phyloP scores from a whole-genome alignment of 2,888 invertebrate genomes.

The Andrena chrysosceles region DNA sequence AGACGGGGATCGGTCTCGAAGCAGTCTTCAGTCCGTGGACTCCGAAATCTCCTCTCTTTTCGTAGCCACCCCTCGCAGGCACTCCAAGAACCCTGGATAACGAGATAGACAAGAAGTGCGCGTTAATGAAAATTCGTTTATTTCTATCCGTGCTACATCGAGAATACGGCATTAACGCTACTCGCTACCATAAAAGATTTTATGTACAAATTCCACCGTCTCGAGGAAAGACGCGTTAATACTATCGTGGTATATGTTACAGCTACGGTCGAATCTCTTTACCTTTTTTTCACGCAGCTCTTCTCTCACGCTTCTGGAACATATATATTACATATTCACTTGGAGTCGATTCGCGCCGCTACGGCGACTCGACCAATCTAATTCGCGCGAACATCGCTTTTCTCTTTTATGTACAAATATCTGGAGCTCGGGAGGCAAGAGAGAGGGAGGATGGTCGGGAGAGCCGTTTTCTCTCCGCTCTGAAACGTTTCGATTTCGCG shows the following conservation, averaged over 20 bases:
- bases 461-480: not conserved
- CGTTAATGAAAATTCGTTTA: constrained; percentile 83
- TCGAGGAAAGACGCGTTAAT: constrained; percentile 77
- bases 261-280: constrained; percentile 69
- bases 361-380: constrained; percentile 16
- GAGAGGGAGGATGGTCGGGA: not conserved
- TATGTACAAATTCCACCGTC: constrained; percentile 80
- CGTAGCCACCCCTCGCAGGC: too few species aligned
- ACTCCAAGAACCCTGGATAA: too few species aligned
- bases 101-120: not conserved
- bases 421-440: constrained; percentile 8
- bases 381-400: constrained; percentile 12
- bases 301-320: constrained; percentile 3
- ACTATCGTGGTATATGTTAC: constrained; percentile 84
- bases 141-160: constrained; percentile 78
- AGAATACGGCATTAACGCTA: constrained; percentile 76
- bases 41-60: too few species aligned
- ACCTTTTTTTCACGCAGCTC: not conserved
- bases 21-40: not conserved
- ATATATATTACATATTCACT: constrained; percentile 29
- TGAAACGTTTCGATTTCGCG: not conserved
- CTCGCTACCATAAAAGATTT: constrained; percentile 74
- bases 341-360: constrained; percentile 2
- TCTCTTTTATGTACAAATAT: constrained; percentile 57
- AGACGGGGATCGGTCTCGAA: constrained; percentile 15